Evolutionary conservation across 2,797 vertebrate species (phyloP).

Genomic region (Tauraco hartlaubi): DNA sequence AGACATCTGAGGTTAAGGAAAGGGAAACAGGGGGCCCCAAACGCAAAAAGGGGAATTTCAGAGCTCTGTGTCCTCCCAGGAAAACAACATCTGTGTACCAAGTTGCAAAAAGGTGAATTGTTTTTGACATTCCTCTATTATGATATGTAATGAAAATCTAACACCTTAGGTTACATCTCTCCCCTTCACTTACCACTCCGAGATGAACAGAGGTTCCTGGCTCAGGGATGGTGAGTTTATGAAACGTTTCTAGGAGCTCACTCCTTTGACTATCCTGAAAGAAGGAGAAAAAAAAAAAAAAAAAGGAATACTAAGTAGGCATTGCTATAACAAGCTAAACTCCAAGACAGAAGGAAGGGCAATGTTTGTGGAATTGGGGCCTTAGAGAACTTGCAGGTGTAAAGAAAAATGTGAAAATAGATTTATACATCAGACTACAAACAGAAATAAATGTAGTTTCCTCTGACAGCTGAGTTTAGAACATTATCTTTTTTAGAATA

Average conservation of each 20-base stretch:
- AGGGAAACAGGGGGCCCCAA: constrained; percentile 13
- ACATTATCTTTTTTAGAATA: background rate
- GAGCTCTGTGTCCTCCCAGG: background rate
- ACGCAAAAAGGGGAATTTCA: constrained; percentile 4
- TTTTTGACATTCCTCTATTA: background rate
- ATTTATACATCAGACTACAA: background rate
- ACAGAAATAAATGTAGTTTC: background rate
- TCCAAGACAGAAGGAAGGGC: background rate
- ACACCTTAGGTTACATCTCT: background rate
- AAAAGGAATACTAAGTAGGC: background rate
- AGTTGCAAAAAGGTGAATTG: background rate
- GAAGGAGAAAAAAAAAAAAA: background rate
- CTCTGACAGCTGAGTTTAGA: constrained; percentile 2
- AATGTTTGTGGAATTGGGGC: background rate
- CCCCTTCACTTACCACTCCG: constrained; percentile 87
- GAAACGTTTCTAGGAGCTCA: constrained; percentile 91
- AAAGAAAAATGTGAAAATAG: background rate
- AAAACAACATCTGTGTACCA: constrained; percentile 4
- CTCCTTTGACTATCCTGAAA: constrained; percentile 92
- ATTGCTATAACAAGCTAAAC: background rate
- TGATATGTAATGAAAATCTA: background rate
- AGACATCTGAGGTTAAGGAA: background rate
- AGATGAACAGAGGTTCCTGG: constrained; percentile 92
- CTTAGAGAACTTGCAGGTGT: background rate
- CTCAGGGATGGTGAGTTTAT: constrained; percentile 89